Conservation (phyloP, 1,140 invertebrate species). For the Camponotus floridanus region DNA sequence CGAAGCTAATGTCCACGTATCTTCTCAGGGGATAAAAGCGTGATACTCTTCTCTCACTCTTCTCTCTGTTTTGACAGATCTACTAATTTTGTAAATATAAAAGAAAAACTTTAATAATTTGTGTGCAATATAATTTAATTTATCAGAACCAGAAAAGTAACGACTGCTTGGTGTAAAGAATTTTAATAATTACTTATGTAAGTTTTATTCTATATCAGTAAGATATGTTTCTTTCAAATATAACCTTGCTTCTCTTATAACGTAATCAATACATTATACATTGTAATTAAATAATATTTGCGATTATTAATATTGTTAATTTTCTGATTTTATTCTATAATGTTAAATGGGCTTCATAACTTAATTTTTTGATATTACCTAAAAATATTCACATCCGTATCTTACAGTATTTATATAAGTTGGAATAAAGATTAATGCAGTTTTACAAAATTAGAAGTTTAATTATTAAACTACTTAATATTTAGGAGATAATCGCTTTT, state of each 20-base stretch:
- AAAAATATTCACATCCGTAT: constrained; percentile 2
- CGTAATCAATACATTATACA: too few relatives aligned
- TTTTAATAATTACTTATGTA: not conserved
- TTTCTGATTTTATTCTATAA: not conserved
- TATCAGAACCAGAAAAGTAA: not conserved
- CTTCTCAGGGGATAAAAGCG: too few relatives aligned
- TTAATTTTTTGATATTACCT: not conserved
- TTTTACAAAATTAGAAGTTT: not conserved
- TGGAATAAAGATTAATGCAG: not conserved
- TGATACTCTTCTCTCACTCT: too few relatives aligned
- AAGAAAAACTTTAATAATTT: not conserved
- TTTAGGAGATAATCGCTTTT: not conserved
- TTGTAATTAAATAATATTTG: not conserved
- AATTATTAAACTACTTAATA: constrained; percentile 3
- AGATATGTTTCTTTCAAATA: not conserved
- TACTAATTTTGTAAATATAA: not conserved
- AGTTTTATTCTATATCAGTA: not conserved
- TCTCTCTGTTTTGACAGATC: not conserved
- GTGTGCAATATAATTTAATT: not conserved
- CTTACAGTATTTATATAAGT: not conserved
- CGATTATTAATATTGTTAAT: constrained; percentile 1
- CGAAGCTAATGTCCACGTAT: too few relatives aligned
- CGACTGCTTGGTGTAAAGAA: too few relatives aligned
- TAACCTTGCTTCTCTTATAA: not conserved
- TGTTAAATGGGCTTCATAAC: not conserved